Evolutionary conservation across 2,797 vertebrate genomes (phyloP).

Genomic region (Varecia variegata): DNA sequence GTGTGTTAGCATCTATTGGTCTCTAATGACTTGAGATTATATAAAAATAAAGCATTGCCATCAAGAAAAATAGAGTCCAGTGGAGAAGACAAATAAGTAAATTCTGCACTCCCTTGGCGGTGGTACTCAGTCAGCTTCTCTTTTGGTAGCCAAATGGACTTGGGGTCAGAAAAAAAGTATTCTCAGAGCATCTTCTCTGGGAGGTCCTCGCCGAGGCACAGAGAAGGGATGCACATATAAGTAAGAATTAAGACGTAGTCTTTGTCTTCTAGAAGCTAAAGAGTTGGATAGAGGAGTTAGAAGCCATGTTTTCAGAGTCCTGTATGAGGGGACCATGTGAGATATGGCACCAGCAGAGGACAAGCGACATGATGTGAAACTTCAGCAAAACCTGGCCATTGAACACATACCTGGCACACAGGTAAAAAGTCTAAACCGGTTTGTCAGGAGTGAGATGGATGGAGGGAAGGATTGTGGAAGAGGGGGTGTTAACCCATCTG

Average conservation of each 20-base stretch:
- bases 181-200: neutral
- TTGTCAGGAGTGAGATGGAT: neutral
- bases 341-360: neutral
- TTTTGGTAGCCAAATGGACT: neutral
- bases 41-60: neutral
- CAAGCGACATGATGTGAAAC: fast-evolving
- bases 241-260: neutral
- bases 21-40: neutral
- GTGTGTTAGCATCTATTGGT: neutral
- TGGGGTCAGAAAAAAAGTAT: neutral
- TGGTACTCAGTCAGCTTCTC: neutral
- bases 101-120: neutral
- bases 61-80: neutral
- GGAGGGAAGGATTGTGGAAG: neutral
- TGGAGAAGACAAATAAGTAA: neutral
- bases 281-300: neutral
- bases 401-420: neutral
- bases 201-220: neutral
- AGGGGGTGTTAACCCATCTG: neutral
- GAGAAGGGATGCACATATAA: neutral
- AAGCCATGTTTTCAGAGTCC: neutral
- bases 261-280: neutral
- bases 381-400: no score
- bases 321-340: neutral
- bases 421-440: neutral